Evolutionary conservation across 2,113 vertebrate species (phyloP), one percentile per base, ranked within the genome.

Genomic region (Amia ocellicauda): DNA sequence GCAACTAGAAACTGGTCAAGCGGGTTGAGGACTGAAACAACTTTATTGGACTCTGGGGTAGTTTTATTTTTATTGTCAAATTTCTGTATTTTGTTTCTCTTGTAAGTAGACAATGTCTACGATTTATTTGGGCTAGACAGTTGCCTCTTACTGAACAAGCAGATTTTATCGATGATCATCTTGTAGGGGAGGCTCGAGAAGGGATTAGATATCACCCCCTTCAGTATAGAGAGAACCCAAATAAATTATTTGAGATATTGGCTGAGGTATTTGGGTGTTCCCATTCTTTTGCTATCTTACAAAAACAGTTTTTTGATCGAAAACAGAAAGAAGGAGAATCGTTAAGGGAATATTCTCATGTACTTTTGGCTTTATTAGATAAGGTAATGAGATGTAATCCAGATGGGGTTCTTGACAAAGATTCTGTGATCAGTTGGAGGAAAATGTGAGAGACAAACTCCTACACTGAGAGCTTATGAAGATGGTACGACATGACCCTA

Each of bases 271-370:
- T 41, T 64, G 59, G 64, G 7, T 71, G 64, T 45, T 36, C 64
- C 3, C 56, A 63, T n/a, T 67, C 64, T 1, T 70, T 60, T 57
- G 51, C 64, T 2, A 51, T 28, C 11, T 63, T 29, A 47, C 61
- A 69, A 27, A 31, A 64, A 17, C 55, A 24, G n/a, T 60, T 61
- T 41, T 65, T 70, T 27, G 20, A 66, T 22, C 7, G 52, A 9
- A 57, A 31, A 17, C 69, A 70, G 10, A 42, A 36, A 9, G 54
- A 71, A 11, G 20, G 36, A 0, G 59, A 71, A n/a, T 67, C 53
- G 0, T 19, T 70, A 3, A 31, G 20, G 17, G 58, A 70, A 9
- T 70, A 55, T 19, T 70, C 64, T 4, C 64, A 71, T 71, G 63
- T 36, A 17, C 17, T 71, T 17, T 63, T 67, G 54, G 60, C 31